Evolutionary conservation across 2,113 vertebrate species (phyloP).

Genomic region (Labeo catla): DNA sequence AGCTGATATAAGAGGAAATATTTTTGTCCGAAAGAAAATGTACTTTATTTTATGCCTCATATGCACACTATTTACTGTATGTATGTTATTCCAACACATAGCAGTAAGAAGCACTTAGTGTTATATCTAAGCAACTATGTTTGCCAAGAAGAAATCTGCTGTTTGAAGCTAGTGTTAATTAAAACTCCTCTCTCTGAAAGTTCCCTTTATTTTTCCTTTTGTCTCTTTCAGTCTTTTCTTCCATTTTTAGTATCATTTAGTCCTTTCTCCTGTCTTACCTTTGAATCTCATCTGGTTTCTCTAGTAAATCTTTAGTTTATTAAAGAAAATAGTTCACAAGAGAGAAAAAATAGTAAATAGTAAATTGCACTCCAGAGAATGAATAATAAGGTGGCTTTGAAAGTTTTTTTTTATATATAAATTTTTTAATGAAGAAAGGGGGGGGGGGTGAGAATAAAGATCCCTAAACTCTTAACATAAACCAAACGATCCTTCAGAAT

Average conservation of each 20-base stretch:
- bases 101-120: constrained; percentile 34
- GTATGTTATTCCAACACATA: constrained; percentile 28
- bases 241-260: too few relatives aligned
- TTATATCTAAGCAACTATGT: neutral
- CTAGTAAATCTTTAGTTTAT: constrained; percentile 13
- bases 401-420: neutral
- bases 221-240: neutral
- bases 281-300: neutral
- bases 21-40: constrained; percentile 43
- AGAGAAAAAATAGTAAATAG: too few relatives aligned
- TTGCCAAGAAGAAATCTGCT: constrained; percentile 26
- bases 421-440: too few relatives aligned
- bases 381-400: neutral
- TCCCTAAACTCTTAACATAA: too few relatives aligned
- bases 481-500: too few relatives aligned
- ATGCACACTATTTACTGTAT: constrained; percentile 3
- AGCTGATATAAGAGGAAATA: constrained; percentile 22
- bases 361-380: neutral
- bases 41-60: constrained; percentile 24
- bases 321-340: neutral
- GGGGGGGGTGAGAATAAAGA: too few relatives aligned
- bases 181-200: constrained; percentile 34
- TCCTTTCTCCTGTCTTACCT: neutral
- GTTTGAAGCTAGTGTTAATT: constrained; percentile 50
- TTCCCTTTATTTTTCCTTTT: neutral